Conservation (phyloP, 1,140 invertebrate genomes). For the Sycobia sp. region DNA sequence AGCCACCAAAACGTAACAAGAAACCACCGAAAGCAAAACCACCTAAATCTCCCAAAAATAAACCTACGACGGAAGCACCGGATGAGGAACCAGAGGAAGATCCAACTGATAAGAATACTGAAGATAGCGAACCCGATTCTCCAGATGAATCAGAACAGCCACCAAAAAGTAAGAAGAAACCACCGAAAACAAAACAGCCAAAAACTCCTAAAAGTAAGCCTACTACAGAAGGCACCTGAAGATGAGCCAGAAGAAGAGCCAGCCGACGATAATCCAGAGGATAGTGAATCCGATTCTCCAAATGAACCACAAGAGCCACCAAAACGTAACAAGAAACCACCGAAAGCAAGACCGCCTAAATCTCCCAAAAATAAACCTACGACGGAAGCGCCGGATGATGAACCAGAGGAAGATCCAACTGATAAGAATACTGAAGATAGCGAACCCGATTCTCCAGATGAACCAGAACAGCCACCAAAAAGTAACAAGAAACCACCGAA, state of each 20-base stretch:
- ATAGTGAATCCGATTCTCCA: too few species aligned
- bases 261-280: background rate
- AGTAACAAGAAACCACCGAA: too few species aligned
- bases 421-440: background rate
- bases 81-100: background rate
- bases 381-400: too few species aligned
- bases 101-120: background rate
- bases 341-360: background rate
- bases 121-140: background rate
- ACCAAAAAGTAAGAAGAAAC: background rate
- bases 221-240: too few species aligned
- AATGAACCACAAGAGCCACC: background rate
- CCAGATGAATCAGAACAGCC: background rate
- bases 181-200: background rate
- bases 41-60: background rate
- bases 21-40: constrained; percentile 8
- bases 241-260: background rate
- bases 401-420: too few species aligned
- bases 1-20: background rate
- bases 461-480: too few species aligned
- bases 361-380: background rate
- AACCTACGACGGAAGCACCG: background rate
- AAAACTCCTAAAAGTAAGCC: too few species aligned
- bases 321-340: background rate
- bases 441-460: background rate